Evolutionary conservation across 2,888 invertebrate genomes (phyloP), one percentile per base, ranked within the genome.

Genomic region (Slavum lentiscoides): DNA sequence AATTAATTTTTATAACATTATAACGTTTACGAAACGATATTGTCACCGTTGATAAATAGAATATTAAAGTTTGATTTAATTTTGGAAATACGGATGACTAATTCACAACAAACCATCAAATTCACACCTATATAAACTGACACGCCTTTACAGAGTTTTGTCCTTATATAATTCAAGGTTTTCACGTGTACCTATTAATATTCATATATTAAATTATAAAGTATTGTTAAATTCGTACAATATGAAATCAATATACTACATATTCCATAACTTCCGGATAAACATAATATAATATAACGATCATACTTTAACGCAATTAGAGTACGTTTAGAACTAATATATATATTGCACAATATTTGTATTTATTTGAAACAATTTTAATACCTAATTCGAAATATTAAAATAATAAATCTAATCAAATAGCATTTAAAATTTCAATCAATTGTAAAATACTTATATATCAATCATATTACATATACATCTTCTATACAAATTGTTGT

Each of bases 191-290:
- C 30, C 37, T 58, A 77, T 70, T 62, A 69, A 70, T 77, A 77
- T 77, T 77, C 70, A 70, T 77, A 15, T 49, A 76, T 58, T 75
- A 67, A 75, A 75, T 75, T 75, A 75, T 67, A 67, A 66, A 64
- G 55, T 75, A 75, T 75, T 75, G 74, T 75, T 19, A 43, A 67
- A 58, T 58, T 2, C 58, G 43, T 67, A 67, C 66, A 66, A 75
- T 43, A 67, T 21, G 23, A 74, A 66, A 74, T 75, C 74, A 75
- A 75, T 43, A 75, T 43, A 67, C 58, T 15, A 6, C 53, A 17
- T 19, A 30, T 37, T 64, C n/a, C 37, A 15, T 15, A 53, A 58
- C 66, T 66, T 58, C 66, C 58, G 66, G 58, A 74, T 23, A 11
- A 75, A 19, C 23, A 21, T n/a, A 15, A 53, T 30, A 61, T n/a